Evolutionary conservation across 2,888 invertebrate genomes (phyloP), one percentile per base, ranked within the genome.

Genomic region (Cataglyphis rosenhaueri): DNA sequence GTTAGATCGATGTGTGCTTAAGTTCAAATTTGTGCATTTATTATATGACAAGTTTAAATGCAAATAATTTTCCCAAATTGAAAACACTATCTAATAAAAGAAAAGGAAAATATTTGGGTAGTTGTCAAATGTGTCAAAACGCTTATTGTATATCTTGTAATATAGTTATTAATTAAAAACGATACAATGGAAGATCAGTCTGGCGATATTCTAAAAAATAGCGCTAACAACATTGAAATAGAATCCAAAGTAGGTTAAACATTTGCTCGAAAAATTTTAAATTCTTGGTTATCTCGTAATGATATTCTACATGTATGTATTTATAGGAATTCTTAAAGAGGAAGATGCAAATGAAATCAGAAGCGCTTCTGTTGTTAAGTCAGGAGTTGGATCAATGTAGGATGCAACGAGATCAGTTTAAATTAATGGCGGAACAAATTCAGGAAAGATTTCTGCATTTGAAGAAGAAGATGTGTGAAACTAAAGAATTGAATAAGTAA

Each of bases 341-440:
- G 82, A 98, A 97, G 94, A 95, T 98, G 38, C 97, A 97, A 92
- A 97, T 97, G 92, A 98, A 98, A 94, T 96, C 97, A 74, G 98
- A 98, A 94, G 98, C 98, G 3, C 94, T 98, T 55, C 95, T 96
- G n/a, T 97, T 98, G 84, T 95, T 98, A 93, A 97, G 96, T 85
- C 96, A 96, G 90, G 97, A 98, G 92, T 94, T 98, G 83, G 97
- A 97, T 90, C 96, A 97, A 94, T 97, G 97, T 92, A 96, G 97
- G 83, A 96, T 96, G 91, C 97, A 98, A 92, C 95, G 97, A 44
- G 98, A 98, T 93, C 97, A 97, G 92, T 98, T 97, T 91, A 97
- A 97, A 93, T 94, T 97, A 10, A 96, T 98, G 95, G 97, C 97
- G 0, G 98, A 98, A 92, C 97, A 98, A 88, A 95, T 97, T 25